phyloP scores from a whole-genome alignment of 2,888 invertebrate species.

The Sesia bembeciformis region DNA sequence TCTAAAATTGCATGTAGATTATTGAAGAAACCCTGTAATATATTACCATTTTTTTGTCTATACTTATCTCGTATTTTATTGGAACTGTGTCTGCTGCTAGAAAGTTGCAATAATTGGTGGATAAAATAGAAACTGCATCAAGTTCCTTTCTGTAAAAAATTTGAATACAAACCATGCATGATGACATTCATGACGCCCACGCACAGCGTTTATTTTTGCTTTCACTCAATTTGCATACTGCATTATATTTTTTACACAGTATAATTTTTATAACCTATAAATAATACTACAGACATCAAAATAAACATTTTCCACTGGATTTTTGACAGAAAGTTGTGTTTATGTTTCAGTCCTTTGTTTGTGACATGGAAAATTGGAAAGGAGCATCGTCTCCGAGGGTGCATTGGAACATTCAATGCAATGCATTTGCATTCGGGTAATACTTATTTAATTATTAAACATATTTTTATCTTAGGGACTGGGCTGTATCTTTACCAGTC shows the following conservation, averaged over 20 bases:
- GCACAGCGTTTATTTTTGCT: background rate
- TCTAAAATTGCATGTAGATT: slow-evolving; percentile 15
- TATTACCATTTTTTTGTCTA: background rate
- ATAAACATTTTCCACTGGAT: background rate
- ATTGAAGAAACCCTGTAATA: background rate
- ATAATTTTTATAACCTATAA: background rate
- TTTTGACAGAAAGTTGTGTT: slow-evolving; percentile 1
- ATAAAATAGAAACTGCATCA: background rate
- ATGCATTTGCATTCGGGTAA: slow-evolving; percentile 93
- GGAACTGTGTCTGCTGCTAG: background rate
- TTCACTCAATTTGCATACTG: background rate
- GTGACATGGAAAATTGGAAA: slow-evolving; percentile 99
- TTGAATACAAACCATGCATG: background rate
- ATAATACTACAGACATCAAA: background rate
- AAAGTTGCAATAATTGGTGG: background rate
- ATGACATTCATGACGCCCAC: background rate
- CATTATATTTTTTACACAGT: background rate
- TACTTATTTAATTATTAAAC: too few species aligned
- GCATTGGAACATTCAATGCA: slow-evolving; percentile 98
- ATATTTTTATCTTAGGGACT: too few species aligned
- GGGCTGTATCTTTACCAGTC: too few species aligned
- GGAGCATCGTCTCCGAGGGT: slow-evolving; percentile 95
- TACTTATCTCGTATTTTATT: background rate
- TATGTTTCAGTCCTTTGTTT: slow-evolving; percentile 90
- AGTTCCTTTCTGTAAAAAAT: background rate